These are phyloP conservation scores for Zaprionus bogoriensis DNA, from an alignment of 2,888 invertebrate species.

Conservation along the genomic window DNA sequence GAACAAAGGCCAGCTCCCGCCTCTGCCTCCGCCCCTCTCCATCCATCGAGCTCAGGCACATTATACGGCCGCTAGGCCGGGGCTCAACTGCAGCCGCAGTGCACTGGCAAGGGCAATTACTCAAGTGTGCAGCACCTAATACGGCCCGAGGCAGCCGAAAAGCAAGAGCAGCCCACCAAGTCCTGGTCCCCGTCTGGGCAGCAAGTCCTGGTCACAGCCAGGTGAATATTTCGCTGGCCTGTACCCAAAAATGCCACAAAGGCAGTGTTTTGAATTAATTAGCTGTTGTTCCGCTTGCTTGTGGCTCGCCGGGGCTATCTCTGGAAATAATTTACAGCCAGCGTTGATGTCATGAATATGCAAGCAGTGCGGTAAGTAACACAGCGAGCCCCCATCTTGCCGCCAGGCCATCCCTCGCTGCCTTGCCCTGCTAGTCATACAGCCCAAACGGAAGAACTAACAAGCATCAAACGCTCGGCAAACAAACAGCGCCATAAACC, in stretches of 20 bases:
- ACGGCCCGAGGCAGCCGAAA: slow-evolving; percentile 57
- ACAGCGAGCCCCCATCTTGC: background rate
- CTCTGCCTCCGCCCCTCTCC: background rate
- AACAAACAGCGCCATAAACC: slow-evolving; percentile 69
- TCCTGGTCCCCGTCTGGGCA: background rate
- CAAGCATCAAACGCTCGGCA: slow-evolving; percentile 34
- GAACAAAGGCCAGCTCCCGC: slow-evolving; percentile 26
- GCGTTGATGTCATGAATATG: slow-evolving; percentile 70
- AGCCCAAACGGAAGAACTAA: slow-evolving; percentile 32
- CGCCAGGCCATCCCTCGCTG: background rate
- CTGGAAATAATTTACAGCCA: slow-evolving; percentile 66
- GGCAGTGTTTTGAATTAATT: slow-evolving; percentile 80
- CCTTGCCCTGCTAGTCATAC: background rate
- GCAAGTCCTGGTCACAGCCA: slow-evolving; percentile 29
- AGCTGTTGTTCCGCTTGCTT: slow-evolving; percentile 63
- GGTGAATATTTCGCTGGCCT: slow-evolving; percentile 54
- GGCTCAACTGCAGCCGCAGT: slow-evolving; percentile 50
- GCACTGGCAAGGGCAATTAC: slow-evolving; percentile 66
- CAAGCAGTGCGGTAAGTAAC: slow-evolving; percentile 35
- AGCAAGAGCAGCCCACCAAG: slow-evolving; percentile 6
- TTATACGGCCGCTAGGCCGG: slow-evolving; percentile 4
- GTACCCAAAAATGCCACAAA: slow-evolving; percentile 67
- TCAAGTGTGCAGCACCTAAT: slow-evolving; percentile 64
- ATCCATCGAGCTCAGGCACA: no score
- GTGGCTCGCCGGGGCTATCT: slow-evolving; percentile 59